Percentiles rank a stretch among this genome's conserved stretches.
Evolutionary conservation across 2,888 invertebrate genomes (phyloP).

Genomic region (Spodoptera picta): DNA sequence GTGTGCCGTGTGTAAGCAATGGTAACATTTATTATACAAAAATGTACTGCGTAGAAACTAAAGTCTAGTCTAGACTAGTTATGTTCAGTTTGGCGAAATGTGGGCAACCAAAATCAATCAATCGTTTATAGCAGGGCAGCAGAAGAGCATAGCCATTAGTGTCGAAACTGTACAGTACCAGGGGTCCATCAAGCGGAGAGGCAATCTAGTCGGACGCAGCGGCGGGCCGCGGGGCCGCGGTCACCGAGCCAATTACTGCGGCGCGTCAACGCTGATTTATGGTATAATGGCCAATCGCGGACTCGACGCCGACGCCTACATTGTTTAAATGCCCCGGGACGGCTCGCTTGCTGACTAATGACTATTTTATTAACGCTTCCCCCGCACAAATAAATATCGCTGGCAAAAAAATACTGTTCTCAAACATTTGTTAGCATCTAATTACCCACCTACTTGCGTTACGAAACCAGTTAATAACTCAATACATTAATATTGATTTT

Average conservation of each 20-base stretch:
- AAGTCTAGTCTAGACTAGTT: neutral
- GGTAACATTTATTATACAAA: neutral
- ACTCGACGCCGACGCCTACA: slow-evolving; percentile 79
- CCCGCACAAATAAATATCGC: slow-evolving; percentile 32
- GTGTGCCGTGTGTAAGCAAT: neutral
- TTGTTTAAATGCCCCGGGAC: slow-evolving; percentile 78
- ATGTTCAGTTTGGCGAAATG: slow-evolving; percentile 9
- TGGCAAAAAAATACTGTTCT: slow-evolving; percentile 33
- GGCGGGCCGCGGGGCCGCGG: slow-evolving; percentile 54
- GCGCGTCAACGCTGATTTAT: slow-evolving; percentile 85
- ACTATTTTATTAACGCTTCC: slow-evolving; percentile 49
- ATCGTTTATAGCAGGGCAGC: slow-evolving; percentile 31
- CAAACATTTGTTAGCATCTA: slow-evolving; percentile 25
- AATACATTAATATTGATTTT: slow-evolving; percentile 35
- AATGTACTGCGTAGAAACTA: neutral
- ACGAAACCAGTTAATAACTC: slow-evolving; percentile 39
- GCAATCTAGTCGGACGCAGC: slow-evolving; percentile 66
- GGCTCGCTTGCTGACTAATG: slow-evolving; percentile 52
- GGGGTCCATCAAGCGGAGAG: slow-evolving; percentile 74
- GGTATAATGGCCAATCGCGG: slow-evolving; percentile 78
- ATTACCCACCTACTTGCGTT: slow-evolving; percentile 20
- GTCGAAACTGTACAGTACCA: slow-evolving; percentile 68
- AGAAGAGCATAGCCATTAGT: slow-evolving; percentile 56
- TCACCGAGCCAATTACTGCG: slow-evolving; percentile 77
- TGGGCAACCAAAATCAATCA: slow-evolving; percentile 47